These are phyloP conservation scores for Rallus limicola DNA, from an alignment of 2,113 vertebrate species.

Conservation along the genomic window DNA sequence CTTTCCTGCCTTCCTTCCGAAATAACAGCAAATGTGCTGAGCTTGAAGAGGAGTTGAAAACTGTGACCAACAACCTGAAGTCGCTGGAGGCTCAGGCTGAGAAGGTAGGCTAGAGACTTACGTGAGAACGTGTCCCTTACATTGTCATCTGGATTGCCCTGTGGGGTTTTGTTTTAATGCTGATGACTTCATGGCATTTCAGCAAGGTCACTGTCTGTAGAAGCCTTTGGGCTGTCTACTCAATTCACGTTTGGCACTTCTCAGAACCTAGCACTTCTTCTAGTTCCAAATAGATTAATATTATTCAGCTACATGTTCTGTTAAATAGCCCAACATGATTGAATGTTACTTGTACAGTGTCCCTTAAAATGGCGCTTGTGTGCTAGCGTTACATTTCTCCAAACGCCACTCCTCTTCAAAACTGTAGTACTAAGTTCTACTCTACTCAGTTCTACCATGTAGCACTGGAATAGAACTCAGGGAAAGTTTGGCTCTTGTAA, in stretches of 20 bases:
- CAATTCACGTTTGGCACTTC: neutral
- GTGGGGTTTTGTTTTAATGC: neutral
- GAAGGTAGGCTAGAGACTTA: constrained; percentile 88
- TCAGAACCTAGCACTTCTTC: neutral
- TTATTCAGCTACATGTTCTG: neutral
- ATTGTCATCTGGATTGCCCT: neutral
- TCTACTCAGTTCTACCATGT: neutral
- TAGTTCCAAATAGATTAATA: neutral
- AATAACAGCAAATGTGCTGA: constrained; percentile 99
- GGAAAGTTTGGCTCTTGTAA: neutral
- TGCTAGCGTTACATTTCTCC: neutral
- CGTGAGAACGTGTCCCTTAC: neutral
- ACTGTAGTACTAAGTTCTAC: neutral
- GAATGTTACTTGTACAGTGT: neutral
- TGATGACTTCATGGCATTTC: neutral
- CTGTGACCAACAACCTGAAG: constrained; percentile 99
- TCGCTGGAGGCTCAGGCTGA: constrained; percentile 99
- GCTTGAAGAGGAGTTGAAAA: constrained; percentile 99
- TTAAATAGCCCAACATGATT: neutral
- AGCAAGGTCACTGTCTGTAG: neutral
- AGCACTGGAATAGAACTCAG: neutral
- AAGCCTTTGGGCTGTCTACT: neutral
- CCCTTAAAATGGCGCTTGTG: neutral
- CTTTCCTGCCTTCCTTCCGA: constrained; percentile 80
- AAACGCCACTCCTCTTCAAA: neutral